A percentile compares a stretch with the other conserved stretches of the same genome.
phyloP scores from a whole-genome alignment of 2,888 invertebrate species.

The Dugesia japonica region DNA sequence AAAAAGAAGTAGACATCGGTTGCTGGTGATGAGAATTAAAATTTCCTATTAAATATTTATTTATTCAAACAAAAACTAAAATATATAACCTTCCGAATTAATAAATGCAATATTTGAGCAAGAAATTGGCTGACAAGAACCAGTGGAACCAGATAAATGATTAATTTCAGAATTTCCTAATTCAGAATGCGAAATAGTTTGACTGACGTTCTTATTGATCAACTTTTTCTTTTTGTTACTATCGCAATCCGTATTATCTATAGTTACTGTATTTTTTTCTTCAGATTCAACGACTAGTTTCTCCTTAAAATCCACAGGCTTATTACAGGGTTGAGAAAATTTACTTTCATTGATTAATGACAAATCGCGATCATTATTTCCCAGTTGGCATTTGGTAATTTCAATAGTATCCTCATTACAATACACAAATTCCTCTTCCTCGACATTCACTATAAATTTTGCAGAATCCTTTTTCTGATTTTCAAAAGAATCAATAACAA shows the following conservation, averaged over 20 bases:
- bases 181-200: not conserved
- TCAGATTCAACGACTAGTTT: not conserved
- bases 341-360: not conserved
- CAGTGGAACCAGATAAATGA: not conserved
- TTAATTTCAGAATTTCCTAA: not conserved
- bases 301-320: not conserved
- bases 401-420: not conserved
- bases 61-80: not conserved
- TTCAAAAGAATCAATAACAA: not conserved
- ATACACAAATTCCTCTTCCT: not conserved
- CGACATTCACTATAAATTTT: not conserved
- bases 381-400: not conserved
- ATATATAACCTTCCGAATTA: not conserved
- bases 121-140: not conserved
- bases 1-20: not conserved
- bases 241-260: not conserved
- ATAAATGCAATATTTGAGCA: not conserved
- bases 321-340: not conserved
- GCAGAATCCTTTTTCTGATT: not conserved
- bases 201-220: not conserved
- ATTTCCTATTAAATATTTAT: not conserved
- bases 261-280: not conserved
- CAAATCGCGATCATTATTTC: not conserved
- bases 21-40: slow-evolving; percentile 1
- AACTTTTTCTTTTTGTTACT: not conserved